phyloP scores from a whole-genome alignment of 2,113 vertebrate species.

The Xiphophorus couchianus region DNA sequence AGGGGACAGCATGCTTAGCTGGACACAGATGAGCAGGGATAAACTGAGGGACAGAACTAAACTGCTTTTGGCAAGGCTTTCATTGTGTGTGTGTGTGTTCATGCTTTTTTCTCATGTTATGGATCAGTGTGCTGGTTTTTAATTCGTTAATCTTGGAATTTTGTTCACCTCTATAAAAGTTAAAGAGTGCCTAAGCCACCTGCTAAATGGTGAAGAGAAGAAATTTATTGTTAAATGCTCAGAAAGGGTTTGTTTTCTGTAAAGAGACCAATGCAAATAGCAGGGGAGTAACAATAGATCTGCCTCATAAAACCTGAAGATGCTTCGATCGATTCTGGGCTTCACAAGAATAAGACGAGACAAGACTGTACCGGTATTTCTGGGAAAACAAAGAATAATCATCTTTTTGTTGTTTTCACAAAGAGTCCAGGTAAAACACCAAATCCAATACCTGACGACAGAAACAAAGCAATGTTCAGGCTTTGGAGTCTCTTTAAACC shows the following conservation, averaged over 20 bases:
- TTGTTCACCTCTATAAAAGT: not conserved
- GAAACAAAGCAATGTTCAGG: not conserved
- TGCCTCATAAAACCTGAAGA: not conserved
- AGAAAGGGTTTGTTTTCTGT: not conserved
- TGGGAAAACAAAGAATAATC: not conserved
- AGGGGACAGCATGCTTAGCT: constrained; percentile 29
- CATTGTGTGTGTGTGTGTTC: not conserved
- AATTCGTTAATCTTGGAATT: constrained; percentile 12
- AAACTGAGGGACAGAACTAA: constrained; percentile 22
- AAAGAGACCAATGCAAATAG: not conserved
- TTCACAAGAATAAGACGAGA: not conserved
- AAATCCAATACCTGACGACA: not conserved
- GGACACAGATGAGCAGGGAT: constrained; percentile 36
- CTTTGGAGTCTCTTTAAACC: not conserved
- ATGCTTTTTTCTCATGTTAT: not conserved
- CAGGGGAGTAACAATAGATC: not conserved
- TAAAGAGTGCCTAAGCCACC: not conserved
- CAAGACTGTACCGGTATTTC: not conserved
- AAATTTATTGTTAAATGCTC: too few relatives aligned
- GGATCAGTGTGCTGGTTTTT: not conserved
- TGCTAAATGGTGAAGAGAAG: not conserved
- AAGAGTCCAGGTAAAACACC: not conserved
- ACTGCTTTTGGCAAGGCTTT: constrained; percentile 10
- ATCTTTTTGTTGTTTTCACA: not conserved
- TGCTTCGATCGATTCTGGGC: not conserved